Conservation (phyloP, 1,140 invertebrate genomes). For the Diachasmimorpha longicaudata region DNA sequence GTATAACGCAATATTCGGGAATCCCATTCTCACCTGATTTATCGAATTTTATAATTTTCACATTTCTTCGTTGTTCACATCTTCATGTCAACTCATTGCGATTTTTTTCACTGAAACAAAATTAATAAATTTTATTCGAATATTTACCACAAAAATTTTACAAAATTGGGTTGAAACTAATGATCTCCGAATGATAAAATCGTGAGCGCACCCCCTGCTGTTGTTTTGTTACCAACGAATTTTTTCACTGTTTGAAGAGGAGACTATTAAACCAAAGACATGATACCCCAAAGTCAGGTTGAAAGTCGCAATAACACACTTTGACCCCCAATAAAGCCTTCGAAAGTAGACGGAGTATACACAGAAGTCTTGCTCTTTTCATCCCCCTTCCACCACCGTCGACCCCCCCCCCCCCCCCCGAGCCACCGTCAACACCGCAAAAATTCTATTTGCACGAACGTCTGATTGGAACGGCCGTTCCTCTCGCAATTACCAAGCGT, state of each 20-base stretch:
- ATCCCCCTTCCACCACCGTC: neutral
- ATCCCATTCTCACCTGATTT: neutral
- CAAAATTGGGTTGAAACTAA: no score
- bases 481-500: constrained; percentile 13
- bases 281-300: neutral
- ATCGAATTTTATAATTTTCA: neutral
- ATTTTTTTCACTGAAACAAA: no score
- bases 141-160: no score
- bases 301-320: constrained; percentile 1
- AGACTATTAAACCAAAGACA: neutral
- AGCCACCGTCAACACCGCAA: constrained; percentile 2
- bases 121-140: no score
- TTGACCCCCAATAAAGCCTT: neutral
- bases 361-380: neutral
- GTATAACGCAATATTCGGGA: neutral
- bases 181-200: no score
- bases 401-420: neutral
- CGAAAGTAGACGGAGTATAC: neutral
- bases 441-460: constrained; percentile 22
- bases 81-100: no score
- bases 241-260: neutral
- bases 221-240: no score
- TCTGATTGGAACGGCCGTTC: constrained; percentile 21
- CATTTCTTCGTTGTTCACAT: no score
- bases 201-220: no score